Evolutionary conservation across 2,888 invertebrate species (phyloP).

Genomic region (Nowickia ferox): DNA sequence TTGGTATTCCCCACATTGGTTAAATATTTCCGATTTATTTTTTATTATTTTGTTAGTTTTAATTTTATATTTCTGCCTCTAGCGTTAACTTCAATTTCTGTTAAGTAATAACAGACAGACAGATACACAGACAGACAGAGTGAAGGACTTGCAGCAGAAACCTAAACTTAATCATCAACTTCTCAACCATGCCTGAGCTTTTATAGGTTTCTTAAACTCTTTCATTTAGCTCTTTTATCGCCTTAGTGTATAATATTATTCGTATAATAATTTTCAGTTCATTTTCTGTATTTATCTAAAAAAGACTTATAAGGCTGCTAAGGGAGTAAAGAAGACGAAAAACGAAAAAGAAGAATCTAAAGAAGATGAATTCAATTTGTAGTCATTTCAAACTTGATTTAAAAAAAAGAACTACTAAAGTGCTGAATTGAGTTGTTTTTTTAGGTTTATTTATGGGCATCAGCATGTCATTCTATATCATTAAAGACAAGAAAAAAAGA

Average conservation of each 20-base stretch:
- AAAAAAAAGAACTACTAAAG: slow-evolving; percentile 13
- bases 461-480: slow-evolving; percentile 5
- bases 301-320: slow-evolving; percentile 6
- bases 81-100: slow-evolving; percentile 63
- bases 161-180: slow-evolving; percentile 42
- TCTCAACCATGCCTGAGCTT: slow-evolving; percentile 21
- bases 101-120: slow-evolving; percentile 52
- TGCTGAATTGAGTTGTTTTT: slow-evolving; percentile 19
- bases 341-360: no score
- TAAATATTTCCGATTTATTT: slow-evolving; percentile 47
- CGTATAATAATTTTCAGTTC: slow-evolving; percentile 48
- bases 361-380: slow-evolving; percentile 36
- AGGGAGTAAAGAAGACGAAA: not conserved
- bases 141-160: not conserved
- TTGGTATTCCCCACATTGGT: slow-evolving; percentile 43
- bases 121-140: not conserved
- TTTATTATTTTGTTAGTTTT: not conserved
- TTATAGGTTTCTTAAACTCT: slow-evolving; percentile 13
- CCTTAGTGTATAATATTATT: slow-evolving; percentile 8
- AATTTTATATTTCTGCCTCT: slow-evolving; percentile 24
- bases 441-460: not conserved
- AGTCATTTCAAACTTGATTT: slow-evolving; percentile 34
- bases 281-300: slow-evolving; percentile 26
- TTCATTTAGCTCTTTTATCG: not conserved
- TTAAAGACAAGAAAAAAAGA: not conserved